These are phyloP conservation scores for Imbricaverruca yamaguchii DNA, from an alignment of 2,888 invertebrate genomes.

Conservation along the genomic window DNA sequence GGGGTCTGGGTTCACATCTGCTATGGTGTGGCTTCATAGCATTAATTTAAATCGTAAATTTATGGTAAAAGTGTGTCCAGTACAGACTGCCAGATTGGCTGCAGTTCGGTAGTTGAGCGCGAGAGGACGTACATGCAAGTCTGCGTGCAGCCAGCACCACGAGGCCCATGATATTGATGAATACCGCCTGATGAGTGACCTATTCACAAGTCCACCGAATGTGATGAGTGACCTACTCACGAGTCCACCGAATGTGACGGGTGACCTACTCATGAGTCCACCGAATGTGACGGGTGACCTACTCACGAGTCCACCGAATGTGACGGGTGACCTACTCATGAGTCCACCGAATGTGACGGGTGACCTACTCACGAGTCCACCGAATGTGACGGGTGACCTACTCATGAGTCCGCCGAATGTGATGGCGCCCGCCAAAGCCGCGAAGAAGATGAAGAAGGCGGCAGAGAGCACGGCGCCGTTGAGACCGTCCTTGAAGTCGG, in stretches of 20 bases:
- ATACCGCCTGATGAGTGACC: constrained; percentile 33
- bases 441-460: constrained; percentile 95
- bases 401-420: constrained; percentile 94
- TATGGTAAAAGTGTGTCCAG: too few relatives aligned
- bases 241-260: too few relatives aligned
- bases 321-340: constrained; percentile 55
- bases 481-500: constrained; percentile 80
- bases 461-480: constrained; percentile 84
- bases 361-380: constrained; percentile 75
- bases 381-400: constrained; percentile 77
- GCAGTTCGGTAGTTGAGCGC: too few relatives aligned
- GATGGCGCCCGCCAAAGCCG: constrained; percentile 88
- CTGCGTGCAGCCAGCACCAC: too few relatives aligned
- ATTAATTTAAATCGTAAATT: too few relatives aligned
- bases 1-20: too few relatives aligned
- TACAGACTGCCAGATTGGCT: too few relatives aligned
- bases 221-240: too few relatives aligned
- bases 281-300: constrained; percentile 98
- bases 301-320: too few relatives aligned
- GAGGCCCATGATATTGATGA: too few relatives aligned
- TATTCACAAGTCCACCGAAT: constrained; percentile 86
- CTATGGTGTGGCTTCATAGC: too few relatives aligned
- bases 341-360: constrained; percentile 96
- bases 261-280: constrained; percentile 67
- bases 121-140: too few relatives aligned